Percentiles rank a stretch among this genome's conserved stretches.
phyloP scores from a whole-genome alignment of 2,113 vertebrate genomes.

The Hippocampus abdominalis region DNA sequence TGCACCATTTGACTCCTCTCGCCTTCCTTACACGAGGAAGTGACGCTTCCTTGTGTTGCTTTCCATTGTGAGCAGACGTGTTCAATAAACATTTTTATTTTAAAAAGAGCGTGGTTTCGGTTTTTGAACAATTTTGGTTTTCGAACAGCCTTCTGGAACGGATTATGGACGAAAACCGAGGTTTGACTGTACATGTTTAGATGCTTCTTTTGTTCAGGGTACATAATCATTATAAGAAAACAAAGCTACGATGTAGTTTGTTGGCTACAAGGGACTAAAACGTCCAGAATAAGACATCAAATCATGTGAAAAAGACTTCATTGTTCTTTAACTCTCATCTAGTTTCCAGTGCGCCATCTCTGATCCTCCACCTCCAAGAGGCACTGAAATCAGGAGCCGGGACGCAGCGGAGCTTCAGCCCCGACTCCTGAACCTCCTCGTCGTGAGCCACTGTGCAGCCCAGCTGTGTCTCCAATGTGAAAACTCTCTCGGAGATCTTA shows the following conservation, averaged over 20 bases:
- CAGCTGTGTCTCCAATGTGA: slow-evolving; percentile 84
- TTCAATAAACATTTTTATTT: no score
- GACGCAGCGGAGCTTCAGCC: slow-evolving; percentile 83
- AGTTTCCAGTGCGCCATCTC: slow-evolving; percentile 81
- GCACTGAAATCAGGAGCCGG: slow-evolving; percentile 82
- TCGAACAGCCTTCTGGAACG: no score
- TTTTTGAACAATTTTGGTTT: no score
- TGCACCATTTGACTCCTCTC: no score
- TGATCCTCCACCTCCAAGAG: slow-evolving; percentile 87
- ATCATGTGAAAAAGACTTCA: background rate
- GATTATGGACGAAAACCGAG: no score
- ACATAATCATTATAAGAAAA: background rate
- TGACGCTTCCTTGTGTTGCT: no score
- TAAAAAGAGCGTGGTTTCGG: no score
- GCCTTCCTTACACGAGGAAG: no score
- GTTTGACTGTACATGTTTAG: no score
- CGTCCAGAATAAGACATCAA: background rate
- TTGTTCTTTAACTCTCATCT: slow-evolving; percentile 24
- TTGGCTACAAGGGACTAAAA: no score
- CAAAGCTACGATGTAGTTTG: background rate
- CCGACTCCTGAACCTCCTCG: slow-evolving; percentile 83
- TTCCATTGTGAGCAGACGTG: no score
- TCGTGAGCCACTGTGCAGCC: slow-evolving; percentile 77
- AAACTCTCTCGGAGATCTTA: slow-evolving; percentile 85
- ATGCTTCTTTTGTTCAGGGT: background rate